phyloP scores from a whole-genome alignment of 2,888 invertebrate species.

The Monochamus alternatus region DNA sequence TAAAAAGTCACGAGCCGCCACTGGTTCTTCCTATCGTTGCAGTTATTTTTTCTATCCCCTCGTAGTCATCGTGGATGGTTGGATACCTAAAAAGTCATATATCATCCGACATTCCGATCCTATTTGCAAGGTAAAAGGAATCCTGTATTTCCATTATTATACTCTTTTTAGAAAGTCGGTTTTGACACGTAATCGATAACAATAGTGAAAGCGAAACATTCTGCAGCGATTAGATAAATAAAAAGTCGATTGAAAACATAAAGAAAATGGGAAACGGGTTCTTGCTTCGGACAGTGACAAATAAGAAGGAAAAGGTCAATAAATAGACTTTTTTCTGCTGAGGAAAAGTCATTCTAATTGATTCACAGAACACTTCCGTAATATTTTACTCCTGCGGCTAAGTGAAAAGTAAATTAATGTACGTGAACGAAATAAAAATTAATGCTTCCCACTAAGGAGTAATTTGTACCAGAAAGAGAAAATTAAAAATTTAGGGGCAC shows the following conservation, averaged over 20 bases:
- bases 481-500: slow-evolving; percentile 28
- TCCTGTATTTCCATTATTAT: background rate
- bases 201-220: slow-evolving; percentile 29
- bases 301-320: slow-evolving; percentile 35
- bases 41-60: too few species aligned
- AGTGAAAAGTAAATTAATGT: slow-evolving; percentile 48
- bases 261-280: slow-evolving; percentile 26
- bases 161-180: background rate
- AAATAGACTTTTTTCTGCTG: slow-evolving; percentile 31
- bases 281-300: slow-evolving; percentile 37
- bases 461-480: slow-evolving; percentile 40
- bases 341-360: slow-evolving; percentile 42
- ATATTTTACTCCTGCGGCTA: slow-evolving; percentile 39
- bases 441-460: slow-evolving; percentile 41
- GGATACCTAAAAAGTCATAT: background rate
- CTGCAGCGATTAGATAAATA: slow-evolving; percentile 35
- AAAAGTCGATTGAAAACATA: slow-evolving; percentile 38
- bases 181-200: slow-evolving; percentile 19
- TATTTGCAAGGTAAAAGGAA: slow-evolving; percentile 5
- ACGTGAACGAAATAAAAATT: slow-evolving; percentile 48
- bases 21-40: too few species aligned
- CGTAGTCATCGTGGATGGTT: background rate
- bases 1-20: too few species aligned
- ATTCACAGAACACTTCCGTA: slow-evolving; percentile 41
- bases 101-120: background rate